Base-by-base conservation (phyloP, 2,113 vertebrate genomes). In the Megaceryle torquata region DNA sequence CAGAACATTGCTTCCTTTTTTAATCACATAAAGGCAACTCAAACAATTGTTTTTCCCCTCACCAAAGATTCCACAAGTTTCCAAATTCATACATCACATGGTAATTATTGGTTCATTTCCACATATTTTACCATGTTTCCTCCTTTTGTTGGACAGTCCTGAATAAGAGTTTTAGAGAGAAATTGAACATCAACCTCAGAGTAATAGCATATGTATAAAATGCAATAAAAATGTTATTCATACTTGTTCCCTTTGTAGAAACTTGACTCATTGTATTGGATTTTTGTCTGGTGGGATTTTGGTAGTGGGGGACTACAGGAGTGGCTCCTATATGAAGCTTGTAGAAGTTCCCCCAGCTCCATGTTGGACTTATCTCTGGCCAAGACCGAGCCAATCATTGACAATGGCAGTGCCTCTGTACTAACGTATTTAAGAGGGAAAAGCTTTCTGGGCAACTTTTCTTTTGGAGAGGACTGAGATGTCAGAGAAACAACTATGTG, bases 191-290 rank as follows among this genome's bases (percentile, higher is more conserved):
- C 31, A 68, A 35, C 2, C 20, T 78, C 9, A 11, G 17, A 70
- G 26, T 63, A 69, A 48, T 10, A 43, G 3, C 16, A 37, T 1
- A 2, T 35, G 5, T 25, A 50, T 41, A 53, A 43, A 95, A 71
- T 41, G 41, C 0, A 2, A 20, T 25, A 24, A 80, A 89, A 79
- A 24, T 1, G 0, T 46, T 75, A 33, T 80, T 78, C 43, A 53
- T 35, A 25, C 8, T 4, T 1, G 1, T 31, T 51, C 20, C 3
- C 10, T 33, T 80, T 29, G 16, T 53, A 80, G 68, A 86, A 83
- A 7, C 0, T 2, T 22, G 11, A 26, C 11, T 64, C 12, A 1
- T 19, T 63, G 37, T 41, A 39, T 43, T 67, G 28, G 16, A 9
- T 67, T 44, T 33, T 29, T 44, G 41, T 44, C 29, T 21, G 13